Evolutionary conservation across 2,113 vertebrate species (phyloP).

Genomic region (Nesoenas mayeri): DNA sequence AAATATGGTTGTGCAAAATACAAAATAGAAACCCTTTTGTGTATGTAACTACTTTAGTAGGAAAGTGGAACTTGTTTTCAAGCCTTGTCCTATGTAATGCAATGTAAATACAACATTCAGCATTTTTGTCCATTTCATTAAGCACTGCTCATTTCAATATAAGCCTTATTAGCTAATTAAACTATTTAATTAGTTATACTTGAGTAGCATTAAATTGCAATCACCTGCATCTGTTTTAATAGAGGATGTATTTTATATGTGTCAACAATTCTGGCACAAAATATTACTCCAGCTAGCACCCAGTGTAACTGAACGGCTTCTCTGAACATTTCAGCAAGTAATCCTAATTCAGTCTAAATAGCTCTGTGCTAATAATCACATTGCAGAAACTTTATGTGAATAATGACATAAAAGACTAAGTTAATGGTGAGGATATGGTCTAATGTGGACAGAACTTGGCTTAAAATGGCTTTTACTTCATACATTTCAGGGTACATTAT

Average conservation of each 20-base stretch:
- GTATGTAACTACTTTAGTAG: neutral
- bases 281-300: neutral
- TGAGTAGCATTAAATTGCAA: constrained; percentile 51
- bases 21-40: neutral
- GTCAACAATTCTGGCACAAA: neutral
- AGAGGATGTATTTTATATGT: neutral
- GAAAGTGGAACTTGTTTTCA: neutral
- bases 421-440: neutral
- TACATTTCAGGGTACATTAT: neutral
- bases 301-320: neutral
- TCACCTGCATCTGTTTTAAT: constrained; percentile 42
- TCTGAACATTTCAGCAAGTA: neutral
- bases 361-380: constrained; percentile 8
- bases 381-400: neutral
- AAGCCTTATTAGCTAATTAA: constrained; percentile 62
- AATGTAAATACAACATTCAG: constrained; percentile 29
- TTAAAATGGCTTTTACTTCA: constrained; percentile 33
- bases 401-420: neutral
- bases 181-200: constrained; percentile 60
- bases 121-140: constrained; percentile 53
- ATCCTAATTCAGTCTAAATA: neutral
- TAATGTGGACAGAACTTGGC: neutral
- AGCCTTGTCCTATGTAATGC: neutral
- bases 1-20: neutral
- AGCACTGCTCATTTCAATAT: constrained; percentile 34